A percentile compares a stretch with the other conserved stretches of the same genome.
Evolutionary conservation across 1,140 invertebrate genomes (phyloP).

Genomic region (Conus ventricosus): DNA sequence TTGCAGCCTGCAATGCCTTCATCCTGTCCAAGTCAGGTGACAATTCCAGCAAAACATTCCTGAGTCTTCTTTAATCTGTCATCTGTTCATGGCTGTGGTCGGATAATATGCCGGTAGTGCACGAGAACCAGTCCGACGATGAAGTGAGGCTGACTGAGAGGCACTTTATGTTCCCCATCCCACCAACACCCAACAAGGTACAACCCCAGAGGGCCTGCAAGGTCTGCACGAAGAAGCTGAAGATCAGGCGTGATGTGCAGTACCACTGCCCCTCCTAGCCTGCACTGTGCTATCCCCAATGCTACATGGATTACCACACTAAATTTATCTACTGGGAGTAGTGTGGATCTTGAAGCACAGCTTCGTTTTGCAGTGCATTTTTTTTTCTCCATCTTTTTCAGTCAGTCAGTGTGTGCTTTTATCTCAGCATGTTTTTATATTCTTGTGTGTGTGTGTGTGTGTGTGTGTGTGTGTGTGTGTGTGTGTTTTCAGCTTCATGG

Average conservation of each 20-base stretch:
- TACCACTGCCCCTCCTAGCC: not conserved
- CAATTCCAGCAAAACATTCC: not conserved
- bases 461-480: no score
- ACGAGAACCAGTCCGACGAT: not conserved
- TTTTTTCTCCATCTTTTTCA: no score
- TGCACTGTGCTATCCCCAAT: not conserved
- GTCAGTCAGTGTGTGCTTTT: no score
- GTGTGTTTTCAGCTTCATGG: no score
- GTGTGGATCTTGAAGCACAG: not conserved
- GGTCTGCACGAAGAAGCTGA: constrained; percentile 1
- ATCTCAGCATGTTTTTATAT: no score
- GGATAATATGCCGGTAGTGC: not conserved
- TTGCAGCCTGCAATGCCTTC: constrained; percentile 34
- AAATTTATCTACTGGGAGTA: not conserved
- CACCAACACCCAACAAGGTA: not conserved
- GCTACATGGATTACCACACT: not conserved
- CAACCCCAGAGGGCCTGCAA: not conserved
- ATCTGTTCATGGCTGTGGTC: constrained; percentile 3
- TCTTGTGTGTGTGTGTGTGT: no score
- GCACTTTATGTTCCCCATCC: constrained; percentile 2
- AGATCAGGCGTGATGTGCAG: not conserved
- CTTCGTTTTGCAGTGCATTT: no score
- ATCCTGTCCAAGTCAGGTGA: constrained; percentile 25
- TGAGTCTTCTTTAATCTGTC: not conserved
- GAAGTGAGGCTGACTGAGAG: not conserved